Base-by-base conservation (phyloP, 2,888 invertebrate species). In the Drosophila suboccidentalis region DNA sequence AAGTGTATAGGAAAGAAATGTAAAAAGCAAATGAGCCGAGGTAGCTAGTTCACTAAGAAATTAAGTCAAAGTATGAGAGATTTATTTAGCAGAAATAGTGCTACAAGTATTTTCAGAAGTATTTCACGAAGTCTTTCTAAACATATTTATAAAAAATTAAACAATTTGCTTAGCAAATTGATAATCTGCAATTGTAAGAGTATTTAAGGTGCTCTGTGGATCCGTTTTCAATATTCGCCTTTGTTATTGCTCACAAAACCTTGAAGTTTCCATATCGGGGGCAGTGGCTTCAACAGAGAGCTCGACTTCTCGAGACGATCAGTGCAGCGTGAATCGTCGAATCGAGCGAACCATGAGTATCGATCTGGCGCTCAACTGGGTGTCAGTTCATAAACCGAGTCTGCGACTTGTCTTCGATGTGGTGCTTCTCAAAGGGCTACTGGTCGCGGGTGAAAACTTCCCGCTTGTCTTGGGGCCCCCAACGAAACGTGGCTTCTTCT, bases 401-500 rank as follows among this genome's bases (percentile, higher is more conserved):
- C 10, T 59, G 1, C 69, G 82, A 0, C 13, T 74, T 8, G 4
- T 82, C 11, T 17, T 75, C 26, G 90, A 87, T 41, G 2, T 68
- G 1, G 0, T 54, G 15, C 5, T 86, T 0, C 19, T 86, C 4
- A 46, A 26, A 5, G 13, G 53, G 0, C 41, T 86, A 1, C 13
- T 78, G 1, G 17, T 54, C 2, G 10, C 87, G 4, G 29, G 57
- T 1, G 41, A 29, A 3, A 71, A 77, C 17, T 74, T 75, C 9
- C 29, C 9, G 1, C 1, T 4, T 0, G 2, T 87, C 1, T 75
- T 71, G 74, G 60, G 69, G 3, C 17, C 44, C 0, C 34, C 75
- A 3, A 79, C 82, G 1, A 72, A 78, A 22, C 84, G 89, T 1
- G 91, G 91, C 0, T 90, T 91, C 71, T 90, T 87, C 57, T 90